phyloP scores from a whole-genome alignment of 2,888 invertebrate genomes.

The Ophonus ardosiacus region DNA sequence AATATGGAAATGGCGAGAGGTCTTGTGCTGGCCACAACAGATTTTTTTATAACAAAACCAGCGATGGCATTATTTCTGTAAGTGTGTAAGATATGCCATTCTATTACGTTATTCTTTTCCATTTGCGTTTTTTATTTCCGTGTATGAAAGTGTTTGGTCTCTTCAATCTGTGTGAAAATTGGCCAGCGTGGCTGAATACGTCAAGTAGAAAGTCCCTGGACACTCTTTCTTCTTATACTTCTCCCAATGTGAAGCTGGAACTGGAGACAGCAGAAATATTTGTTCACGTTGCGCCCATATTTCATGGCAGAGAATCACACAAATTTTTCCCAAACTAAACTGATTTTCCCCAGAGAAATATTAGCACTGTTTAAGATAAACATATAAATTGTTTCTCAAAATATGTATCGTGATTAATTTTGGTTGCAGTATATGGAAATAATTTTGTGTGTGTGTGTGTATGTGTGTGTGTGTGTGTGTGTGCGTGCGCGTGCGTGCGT shows the following conservation, averaged over 20 bases:
- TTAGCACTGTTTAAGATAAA: neutral
- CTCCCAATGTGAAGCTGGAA: neutral
- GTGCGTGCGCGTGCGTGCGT: neutral
- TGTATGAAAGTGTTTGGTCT: neutral
- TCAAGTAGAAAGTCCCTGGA: conserved; percentile 13
- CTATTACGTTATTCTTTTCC: neutral
- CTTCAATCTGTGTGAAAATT: conserved; percentile 10
- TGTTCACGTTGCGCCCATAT: conserved; percentile 34
- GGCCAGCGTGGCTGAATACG: conserved; percentile 19
- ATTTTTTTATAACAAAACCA: no score
- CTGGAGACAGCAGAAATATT: conserved; percentile 28
- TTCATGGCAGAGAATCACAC: neutral
- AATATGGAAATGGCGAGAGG: no score
- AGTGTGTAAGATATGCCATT: neutral
- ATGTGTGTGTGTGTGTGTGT: neutral
- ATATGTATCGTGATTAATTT: no score
- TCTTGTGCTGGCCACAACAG: no score
- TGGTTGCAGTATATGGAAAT: no score
- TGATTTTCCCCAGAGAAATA: neutral
- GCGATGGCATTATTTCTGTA: neutral
- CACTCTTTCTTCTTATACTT: conserved; percentile 15
- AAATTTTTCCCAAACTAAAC: neutral
- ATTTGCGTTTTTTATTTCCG: neutral
- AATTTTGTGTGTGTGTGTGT: neutral
- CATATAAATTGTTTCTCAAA: no score